Conservation (phyloP, 2,888 invertebrate species). For the Oscheius onirici region DNA sequence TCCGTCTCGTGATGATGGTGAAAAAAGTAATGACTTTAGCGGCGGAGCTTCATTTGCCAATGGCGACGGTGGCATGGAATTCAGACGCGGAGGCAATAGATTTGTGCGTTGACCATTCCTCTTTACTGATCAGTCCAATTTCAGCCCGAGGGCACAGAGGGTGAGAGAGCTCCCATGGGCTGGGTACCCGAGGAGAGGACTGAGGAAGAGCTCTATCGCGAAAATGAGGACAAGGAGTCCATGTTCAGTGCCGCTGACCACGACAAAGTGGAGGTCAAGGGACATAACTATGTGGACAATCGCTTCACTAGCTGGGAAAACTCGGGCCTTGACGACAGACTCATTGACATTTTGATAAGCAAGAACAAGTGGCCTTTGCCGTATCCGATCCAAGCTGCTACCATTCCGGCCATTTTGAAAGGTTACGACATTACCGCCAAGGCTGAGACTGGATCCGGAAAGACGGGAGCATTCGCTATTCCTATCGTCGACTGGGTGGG, state of each 20-base stretch:
- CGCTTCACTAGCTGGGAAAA: slow-evolving; percentile 42
- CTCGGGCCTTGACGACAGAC: slow-evolving; percentile 37
- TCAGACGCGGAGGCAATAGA: not conserved
- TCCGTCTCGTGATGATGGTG: too few species aligned
- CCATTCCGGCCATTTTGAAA: slow-evolving; percentile 79
- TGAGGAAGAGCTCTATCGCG: slow-evolving; percentile 16
- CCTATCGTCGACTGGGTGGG: slow-evolving; percentile 82
- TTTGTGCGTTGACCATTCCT: not conserved
- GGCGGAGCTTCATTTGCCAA: too few species aligned
- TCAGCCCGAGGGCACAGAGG: not conserved
- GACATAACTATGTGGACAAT: too few species aligned
- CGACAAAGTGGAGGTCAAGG: not conserved
- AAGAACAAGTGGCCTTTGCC: slow-evolving; percentile 80
- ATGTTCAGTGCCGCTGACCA: not conserved
- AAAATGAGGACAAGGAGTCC: slow-evolving; percentile 15
- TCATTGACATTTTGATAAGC: slow-evolving; percentile 35
- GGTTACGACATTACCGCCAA: slow-evolving; percentile 94
- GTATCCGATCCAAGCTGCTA: slow-evolving; percentile 91
- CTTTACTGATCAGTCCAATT: not conserved
- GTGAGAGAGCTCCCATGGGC: slow-evolving; percentile 37
- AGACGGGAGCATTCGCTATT: slow-evolving; percentile 92
- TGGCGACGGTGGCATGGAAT: too few species aligned
- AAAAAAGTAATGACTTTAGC: too few species aligned
- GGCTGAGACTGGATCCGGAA: slow-evolving; percentile 97
- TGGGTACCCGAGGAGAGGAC: slow-evolving; percentile 33